A percentile compares a stretch with the other conserved stretches of the same genome.
Conservation (phyloP, 1,140 invertebrate genomes). For the Heliothis subflexa region DNA sequence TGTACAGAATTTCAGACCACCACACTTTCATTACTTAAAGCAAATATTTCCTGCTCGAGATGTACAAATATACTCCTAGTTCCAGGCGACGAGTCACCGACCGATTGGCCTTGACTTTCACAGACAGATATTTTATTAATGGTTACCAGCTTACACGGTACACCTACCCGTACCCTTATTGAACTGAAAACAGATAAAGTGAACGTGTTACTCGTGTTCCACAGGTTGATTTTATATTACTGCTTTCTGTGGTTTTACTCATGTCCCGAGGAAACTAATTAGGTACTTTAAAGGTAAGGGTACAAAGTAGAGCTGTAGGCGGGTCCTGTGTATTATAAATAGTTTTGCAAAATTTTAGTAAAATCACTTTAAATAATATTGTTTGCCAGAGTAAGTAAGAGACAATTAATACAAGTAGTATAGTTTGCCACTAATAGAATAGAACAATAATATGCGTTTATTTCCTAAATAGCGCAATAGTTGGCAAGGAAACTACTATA, state of each 20-base stretch:
- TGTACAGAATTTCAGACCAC: background rate
- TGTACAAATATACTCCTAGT: constrained; percentile 7
- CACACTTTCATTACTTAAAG: constrained; percentile 9
- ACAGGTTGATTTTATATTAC: constrained; percentile 7
- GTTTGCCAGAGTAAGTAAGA: no score
- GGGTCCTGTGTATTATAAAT: no score
- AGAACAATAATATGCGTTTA: no score
- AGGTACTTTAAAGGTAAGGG: no score
- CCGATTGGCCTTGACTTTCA: constrained; percentile 35
- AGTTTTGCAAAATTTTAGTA: no score
- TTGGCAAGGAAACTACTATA: no score
- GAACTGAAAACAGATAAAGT: constrained; percentile 25
- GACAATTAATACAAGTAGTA: no score
- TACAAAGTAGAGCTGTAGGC: no score
- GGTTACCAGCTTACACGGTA: constrained; percentile 15
- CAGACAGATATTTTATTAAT: constrained; percentile 27
- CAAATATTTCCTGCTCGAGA: constrained; percentile 9
- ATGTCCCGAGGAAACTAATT: no score
- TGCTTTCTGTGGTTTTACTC: background rate
- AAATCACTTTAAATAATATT: no score
- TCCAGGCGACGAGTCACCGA: constrained; percentile 5
- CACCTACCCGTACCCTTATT: constrained; percentile 31
- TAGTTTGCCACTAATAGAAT: no score
- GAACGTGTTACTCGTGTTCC: background rate
- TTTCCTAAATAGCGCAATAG: no score